Evolutionary conservation across 2,113 vertebrate species (phyloP).

Genomic region (Scomber japonicus): DNA sequence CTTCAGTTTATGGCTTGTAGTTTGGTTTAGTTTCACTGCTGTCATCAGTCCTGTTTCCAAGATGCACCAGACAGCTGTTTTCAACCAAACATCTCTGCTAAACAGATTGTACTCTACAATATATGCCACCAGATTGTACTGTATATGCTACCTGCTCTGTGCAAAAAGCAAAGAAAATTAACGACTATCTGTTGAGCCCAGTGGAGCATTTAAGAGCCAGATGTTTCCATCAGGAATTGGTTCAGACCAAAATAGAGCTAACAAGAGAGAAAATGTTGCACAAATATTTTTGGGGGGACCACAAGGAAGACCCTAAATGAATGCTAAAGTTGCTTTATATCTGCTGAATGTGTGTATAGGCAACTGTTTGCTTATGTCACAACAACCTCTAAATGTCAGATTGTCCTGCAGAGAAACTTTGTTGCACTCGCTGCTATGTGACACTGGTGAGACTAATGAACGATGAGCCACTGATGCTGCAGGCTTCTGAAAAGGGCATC

Average conservation of each 20-base stretch:
- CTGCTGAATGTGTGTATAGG: not conserved
- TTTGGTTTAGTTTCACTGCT: constrained; percentile 2
- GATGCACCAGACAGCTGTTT: not conserved
- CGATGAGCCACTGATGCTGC: not conserved
- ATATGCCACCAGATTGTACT: not conserved
- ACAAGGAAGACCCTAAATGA: not conserved
- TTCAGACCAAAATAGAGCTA: not conserved
- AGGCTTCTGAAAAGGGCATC: constrained; percentile 1
- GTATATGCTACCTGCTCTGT: not conserved
- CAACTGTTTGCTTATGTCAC: not conserved
- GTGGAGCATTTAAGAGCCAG: not conserved
- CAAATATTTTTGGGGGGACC: not conserved
- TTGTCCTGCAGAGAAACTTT: not conserved
- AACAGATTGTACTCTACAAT: not conserved
- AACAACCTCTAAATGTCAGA: not conserved
- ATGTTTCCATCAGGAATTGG: not conserved
- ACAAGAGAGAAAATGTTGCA: not conserved
- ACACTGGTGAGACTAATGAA: not conserved
- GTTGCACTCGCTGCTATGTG: not conserved
- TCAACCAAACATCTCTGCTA: not conserved
- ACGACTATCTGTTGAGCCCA: not conserved
- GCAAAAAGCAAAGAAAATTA: not conserved
- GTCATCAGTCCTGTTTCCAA: not conserved
- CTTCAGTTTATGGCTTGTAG: not conserved
- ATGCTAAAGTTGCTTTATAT: not conserved